These are phyloP conservation scores for Zaprionus capensis DNA, from an alignment of 1,140 invertebrate genomes.

Conservation along the genomic window DNA sequence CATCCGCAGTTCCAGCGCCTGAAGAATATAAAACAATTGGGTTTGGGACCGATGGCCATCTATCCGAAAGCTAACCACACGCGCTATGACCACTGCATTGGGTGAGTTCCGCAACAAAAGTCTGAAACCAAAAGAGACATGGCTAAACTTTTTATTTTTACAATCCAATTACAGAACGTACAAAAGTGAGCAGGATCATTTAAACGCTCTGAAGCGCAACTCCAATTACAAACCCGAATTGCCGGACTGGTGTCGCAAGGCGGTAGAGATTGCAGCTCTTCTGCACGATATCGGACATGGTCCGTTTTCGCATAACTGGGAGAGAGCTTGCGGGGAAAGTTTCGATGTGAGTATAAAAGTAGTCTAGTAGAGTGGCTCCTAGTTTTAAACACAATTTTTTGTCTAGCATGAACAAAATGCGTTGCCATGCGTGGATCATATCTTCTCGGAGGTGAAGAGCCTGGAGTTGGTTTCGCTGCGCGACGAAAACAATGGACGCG, in stretches of 20 bases:
- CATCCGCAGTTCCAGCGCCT: conserved; percentile 68
- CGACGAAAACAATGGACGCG: conserved; percentile 60
- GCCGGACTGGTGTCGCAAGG: conserved; percentile 63
- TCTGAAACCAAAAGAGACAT: neutral
- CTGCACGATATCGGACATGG: conserved; percentile 90
- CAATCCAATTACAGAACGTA: conserved; percentile 51
- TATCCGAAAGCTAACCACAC: conserved; percentile 35
- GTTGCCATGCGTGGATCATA: conserved; percentile 61
- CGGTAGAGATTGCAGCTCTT: conserved; percentile 86
- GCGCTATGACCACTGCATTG: conserved; percentile 75
- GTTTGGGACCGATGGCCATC: conserved; percentile 26
- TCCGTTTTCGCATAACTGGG: conserved; percentile 88
- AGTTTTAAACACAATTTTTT: neutral
- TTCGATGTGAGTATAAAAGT: conserved; percentile 59
- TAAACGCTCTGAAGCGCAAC: conserved; percentile 63
- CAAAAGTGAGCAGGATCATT: conserved; percentile 50
- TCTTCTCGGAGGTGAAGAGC: conserved; percentile 47
- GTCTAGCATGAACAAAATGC: conserved; percentile 63
- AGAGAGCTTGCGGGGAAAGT: conserved; percentile 67
- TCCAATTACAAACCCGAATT: conserved; percentile 50
- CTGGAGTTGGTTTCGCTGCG: conserved; percentile 51
- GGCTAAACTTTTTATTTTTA: neutral
- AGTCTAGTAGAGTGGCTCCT: neutral
- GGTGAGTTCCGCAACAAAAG: conserved; percentile 38
- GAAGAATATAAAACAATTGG: conserved; percentile 65